A percentile compares a stretch with the other conserved stretches of the same genome.
These are phyloP conservation scores for Acromyrmex echinatior DNA, from an alignment of 1,140 invertebrate genomes.

Conservation along the genomic window DNA sequence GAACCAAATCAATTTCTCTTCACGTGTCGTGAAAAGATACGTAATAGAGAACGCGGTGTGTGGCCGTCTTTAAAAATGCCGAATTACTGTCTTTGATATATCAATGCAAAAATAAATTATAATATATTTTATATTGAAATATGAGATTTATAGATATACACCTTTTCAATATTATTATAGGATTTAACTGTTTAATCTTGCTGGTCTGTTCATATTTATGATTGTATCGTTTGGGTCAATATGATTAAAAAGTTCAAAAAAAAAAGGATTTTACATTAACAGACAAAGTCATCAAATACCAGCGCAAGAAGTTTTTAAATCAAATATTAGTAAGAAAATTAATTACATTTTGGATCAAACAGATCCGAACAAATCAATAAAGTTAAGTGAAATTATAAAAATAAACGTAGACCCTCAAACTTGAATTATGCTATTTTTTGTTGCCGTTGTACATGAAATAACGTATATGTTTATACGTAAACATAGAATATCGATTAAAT, in stretches of 20 bases:
- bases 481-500: no score
- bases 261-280: no score
- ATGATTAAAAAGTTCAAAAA: no score
- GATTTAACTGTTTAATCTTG: neutral
- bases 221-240: no score
- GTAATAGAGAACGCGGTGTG: neutral
- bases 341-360: no score
- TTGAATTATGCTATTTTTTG: neutral
- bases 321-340: no score
- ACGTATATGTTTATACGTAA: no score
- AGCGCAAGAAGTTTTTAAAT: no score
- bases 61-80: neutral
- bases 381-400: neutral
- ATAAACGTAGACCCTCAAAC: neutral
- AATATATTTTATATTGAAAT: neutral
- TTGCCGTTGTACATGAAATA: no score
- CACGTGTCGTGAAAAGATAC: neutral
- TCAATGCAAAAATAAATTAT: neutral
- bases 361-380: no score
- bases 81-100: neutral
- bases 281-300: no score
- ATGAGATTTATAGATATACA: neutral
- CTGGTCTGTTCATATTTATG: no score
- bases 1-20: slow-evolving; percentile 65
- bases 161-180: neutral